Evolutionary conservation across 2,113 vertebrate genomes (phyloP).

Genomic region (Agapornis roseicollis): DNA sequence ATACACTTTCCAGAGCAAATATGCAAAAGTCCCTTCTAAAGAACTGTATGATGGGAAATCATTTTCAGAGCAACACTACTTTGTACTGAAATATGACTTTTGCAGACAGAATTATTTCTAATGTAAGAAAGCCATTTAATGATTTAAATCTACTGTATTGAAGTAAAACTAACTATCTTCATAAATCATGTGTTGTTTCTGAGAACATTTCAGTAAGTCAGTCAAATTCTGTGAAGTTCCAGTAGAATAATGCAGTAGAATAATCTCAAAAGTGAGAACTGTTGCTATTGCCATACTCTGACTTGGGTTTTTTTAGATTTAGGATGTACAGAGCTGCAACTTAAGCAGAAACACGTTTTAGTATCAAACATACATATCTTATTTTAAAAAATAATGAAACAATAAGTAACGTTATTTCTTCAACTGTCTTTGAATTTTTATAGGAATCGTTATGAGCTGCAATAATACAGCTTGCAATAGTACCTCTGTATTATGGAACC

Average conservation of each 20-base stretch:
- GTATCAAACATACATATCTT: not conserved
- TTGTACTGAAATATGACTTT: not conserved
- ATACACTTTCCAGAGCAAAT: not conserved
- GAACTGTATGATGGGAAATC: not conserved
- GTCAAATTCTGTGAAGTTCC: not conserved
- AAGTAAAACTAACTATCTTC: not conserved
- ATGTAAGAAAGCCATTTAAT: not conserved
- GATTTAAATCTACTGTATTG: not conserved
- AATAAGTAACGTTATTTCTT: constrained; percentile 5
- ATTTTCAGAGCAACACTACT: not conserved
- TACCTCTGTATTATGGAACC: not conserved
- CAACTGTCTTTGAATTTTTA: constrained; percentile 13
- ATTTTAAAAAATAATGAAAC: constrained; percentile 13
- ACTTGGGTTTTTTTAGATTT: not conserved
- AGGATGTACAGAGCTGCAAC: not conserved
- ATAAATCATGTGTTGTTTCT: not conserved
- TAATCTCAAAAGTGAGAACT: not conserved
- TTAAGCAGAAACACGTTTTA: constrained; percentile 14
- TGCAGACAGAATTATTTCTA: not conserved
- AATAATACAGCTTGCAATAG: not conserved
- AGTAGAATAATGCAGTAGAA: not conserved
- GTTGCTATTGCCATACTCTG: not conserved
- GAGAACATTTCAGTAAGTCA: not conserved
- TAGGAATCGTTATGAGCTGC: not conserved
- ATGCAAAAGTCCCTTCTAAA: not conserved